phyloP scores from a whole-genome alignment of 35 echinoderm and acorn worm genomes.

The Lytechinus pictus region DNA sequence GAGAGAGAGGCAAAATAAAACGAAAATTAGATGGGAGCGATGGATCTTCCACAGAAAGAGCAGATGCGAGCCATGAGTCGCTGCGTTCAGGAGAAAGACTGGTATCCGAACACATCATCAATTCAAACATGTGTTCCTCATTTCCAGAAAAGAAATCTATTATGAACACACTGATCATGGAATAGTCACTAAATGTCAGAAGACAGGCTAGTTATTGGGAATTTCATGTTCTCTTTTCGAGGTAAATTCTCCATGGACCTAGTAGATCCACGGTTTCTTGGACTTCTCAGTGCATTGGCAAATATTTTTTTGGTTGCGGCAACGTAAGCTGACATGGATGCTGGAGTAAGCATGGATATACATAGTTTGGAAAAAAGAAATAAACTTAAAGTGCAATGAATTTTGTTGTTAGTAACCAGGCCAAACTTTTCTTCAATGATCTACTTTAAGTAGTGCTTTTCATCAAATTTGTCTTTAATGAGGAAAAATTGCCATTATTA shows the following conservation, averaged over 20 bases:
- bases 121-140: background rate
- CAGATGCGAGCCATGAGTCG: no score
- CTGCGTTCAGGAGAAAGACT: background rate
- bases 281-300: background rate
- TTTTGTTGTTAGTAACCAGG: no score
- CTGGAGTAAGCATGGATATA: background rate
- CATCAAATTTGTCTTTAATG: no score
- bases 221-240: background rate
- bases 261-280: background rate
- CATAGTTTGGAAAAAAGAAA: background rate
- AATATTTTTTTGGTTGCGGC: background rate
- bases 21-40: background rate
- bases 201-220: background rate
- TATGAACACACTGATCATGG: background rate
- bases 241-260: no score
- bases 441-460: no score
- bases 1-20: background rate
- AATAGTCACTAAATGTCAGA: background rate
- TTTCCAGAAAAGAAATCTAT: background rate
- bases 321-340: background rate
- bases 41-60: no score
- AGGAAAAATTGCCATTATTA: no score
- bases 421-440: no score
- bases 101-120: slow-evolving; percentile 34
- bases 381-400: background rate